Evolutionary conservation across 2,113 vertebrate genomes (phyloP).

Genomic region (Talpa occidentalis): DNA sequence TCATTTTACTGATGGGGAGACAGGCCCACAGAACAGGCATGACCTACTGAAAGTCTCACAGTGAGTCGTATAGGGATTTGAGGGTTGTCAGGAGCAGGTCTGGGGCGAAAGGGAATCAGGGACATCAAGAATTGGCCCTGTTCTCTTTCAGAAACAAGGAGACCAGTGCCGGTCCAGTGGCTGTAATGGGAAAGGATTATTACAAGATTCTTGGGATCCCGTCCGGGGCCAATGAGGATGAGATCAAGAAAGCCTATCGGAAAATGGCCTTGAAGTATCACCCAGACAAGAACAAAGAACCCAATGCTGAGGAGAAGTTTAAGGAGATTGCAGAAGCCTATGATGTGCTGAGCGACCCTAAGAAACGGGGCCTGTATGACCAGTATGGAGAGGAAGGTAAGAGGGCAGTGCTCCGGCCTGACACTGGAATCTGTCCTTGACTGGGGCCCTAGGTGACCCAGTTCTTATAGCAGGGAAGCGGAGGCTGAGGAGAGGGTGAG

Average conservation of each 20-base stretch:
- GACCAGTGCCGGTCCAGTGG: conserved; percentile 80
- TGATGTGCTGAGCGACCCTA: conserved; percentile 98
- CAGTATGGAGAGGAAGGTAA: conserved; percentile 99
- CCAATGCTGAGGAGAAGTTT: conserved; percentile 96
- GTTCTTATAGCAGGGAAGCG: neutral
- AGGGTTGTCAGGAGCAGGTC: conserved; percentile 51
- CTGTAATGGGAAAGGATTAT: conserved; percentile 98
- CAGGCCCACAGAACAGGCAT: conserved; percentile 61
- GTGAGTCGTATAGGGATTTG: conserved; percentile 53
- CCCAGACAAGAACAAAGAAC: conserved; percentile 98
- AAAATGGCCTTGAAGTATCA: conserved; percentile 99
- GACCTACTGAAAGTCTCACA: conserved; percentile 66
- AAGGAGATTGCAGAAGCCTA: conserved; percentile 99
- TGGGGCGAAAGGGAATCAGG: neutral
- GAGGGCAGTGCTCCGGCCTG: neutral
- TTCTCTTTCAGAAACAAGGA: conserved; percentile 89
- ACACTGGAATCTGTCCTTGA: neutral
- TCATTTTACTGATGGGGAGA: conserved; percentile 64
- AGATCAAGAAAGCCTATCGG: conserved; percentile 98
- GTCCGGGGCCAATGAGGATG: conserved; percentile 95
- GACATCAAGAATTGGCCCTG: conserved; percentile 52
- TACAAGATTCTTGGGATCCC: conserved; percentile 97
- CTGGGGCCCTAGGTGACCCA: neutral
- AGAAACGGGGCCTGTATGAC: conserved; percentile 96
- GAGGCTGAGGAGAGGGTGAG: neutral